Conservation (phyloP, 2,797 vertebrate genomes). For the Chelon auratus region DNA sequence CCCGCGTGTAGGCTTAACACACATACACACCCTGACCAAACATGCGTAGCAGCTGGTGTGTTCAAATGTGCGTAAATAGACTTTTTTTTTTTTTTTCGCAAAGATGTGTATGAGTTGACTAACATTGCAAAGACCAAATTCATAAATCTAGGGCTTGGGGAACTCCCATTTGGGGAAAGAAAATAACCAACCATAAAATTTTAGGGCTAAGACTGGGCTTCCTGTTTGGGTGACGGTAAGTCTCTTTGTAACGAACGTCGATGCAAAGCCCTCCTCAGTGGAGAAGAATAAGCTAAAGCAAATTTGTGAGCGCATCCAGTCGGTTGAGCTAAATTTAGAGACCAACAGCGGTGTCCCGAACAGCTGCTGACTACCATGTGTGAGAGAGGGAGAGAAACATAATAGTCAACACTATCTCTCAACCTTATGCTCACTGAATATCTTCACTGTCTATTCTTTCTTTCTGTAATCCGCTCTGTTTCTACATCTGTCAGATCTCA, state of each 20-base stretch:
- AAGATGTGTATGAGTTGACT: conserved; percentile 1
- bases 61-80: neutral
- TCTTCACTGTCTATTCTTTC: neutral
- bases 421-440: neutral
- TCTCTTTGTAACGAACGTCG: neutral
- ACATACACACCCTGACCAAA: conserved; percentile 39
- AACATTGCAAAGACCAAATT: neutral
- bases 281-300: conserved; percentile 18
- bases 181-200: conserved; percentile 12
- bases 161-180: neutral
- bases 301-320: conserved; percentile 23
- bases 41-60: conserved; percentile 32
- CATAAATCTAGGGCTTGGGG: neutral
- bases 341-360: conserved; percentile 57
- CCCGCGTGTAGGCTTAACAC: conserved; percentile 32
- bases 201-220: neutral
- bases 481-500: conserved; percentile 11
- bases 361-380: conserved; percentile 62
- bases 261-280: neutral
- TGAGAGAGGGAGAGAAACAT: conserved; percentile 23
- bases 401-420: conserved; percentile 24
- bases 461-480: neutral
- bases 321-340: conserved; percentile 73
- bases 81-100: conserved; percentile 11
- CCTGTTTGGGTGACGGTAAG: neutral